Base-by-base conservation (phyloP, 1,140 invertebrate species). In the Planococcus citri region DNA sequence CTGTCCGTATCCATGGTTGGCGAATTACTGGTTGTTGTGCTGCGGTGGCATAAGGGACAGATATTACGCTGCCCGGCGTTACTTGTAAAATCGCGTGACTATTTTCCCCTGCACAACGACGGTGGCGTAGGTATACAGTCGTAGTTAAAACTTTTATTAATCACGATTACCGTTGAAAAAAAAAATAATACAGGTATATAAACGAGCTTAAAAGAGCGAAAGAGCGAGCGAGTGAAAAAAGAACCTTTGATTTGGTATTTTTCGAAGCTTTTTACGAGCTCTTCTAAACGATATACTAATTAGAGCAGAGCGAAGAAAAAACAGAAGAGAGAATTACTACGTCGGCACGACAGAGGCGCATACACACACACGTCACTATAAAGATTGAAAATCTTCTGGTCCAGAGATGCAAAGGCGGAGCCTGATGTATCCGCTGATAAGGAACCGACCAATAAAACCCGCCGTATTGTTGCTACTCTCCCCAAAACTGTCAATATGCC, bases 1-100 rank as follows among this genome's bases (percentile, higher is more conserved):
- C 70, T 70, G 22, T 72, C 71, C 51, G 70, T 70, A 38, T 72
- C 72, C 72, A 73, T 72, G 24, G 38, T 20, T 37, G 22, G 25
- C 22, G 60, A 64, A 64, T 64, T 64, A 64, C 60, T 64, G n/a
- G 41, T 51, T 17, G 41, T 4, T n/a, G 12, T 51, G 41, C n/a
- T 17, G 41, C n/a, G n/a, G n/a, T n/a, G n/a, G n/a, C 41, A 51
- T 51, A 51, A 51, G 41, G 41, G 41, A 51, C 41, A 51, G 41
- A 20, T 37, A 51, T 51, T 51, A 51, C 41, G 41, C 41, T 51
- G 41, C 41, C 41, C 41, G 41, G 41, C 41, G 41, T 51, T 20
- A 9, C 41, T 37, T 14, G 6, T 51, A 51, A 51, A 51, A 51
- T 51, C 41, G 41, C 41, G 41, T 51, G 41, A 51, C 41, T 51